Conservation (phyloP, 2,888 invertebrate species). For the Digitonthophagus gazella region DNA sequence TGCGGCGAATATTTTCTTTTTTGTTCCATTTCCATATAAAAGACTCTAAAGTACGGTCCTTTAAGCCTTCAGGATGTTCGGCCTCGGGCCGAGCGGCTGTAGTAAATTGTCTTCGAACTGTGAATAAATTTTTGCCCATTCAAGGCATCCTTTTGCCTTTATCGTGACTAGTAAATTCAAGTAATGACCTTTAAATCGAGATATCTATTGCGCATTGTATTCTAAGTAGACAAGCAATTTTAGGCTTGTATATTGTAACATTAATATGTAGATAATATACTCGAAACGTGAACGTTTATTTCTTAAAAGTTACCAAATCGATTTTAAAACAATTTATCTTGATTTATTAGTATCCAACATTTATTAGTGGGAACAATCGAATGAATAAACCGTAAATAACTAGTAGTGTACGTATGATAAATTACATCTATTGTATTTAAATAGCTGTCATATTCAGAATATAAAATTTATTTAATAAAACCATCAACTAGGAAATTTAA, state of each 20-base stretch:
- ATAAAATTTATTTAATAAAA: not conserved
- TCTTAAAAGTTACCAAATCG: not conserved
- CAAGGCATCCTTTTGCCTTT: not conserved
- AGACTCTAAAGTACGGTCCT: slow-evolving; percentile 1
- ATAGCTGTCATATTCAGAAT: not conserved
- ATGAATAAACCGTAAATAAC: too few species aligned
- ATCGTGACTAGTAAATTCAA: not conserved
- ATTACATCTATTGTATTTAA: not conserved
- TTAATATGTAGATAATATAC: too few species aligned
- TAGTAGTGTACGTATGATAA: not conserved
- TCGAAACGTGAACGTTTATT: too few species aligned
- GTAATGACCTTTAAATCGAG: not conserved
- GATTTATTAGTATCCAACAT: too few species aligned
- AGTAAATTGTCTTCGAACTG: slow-evolving; percentile 6
- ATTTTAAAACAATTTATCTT: not conserved
- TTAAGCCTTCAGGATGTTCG: not conserved
- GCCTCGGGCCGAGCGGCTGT: not conserved
- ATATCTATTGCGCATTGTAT: not conserved
- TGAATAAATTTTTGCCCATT: slow-evolving; percentile 5
- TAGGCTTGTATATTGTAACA: too few species aligned
- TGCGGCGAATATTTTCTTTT: slow-evolving; percentile 5
- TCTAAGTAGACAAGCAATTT: too few species aligned
- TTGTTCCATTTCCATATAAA: slow-evolving; percentile 15
- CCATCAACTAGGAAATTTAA: too few species aligned
- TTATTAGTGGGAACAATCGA: too few species aligned